These are phyloP conservation scores for Australoheros facetus DNA, from an alignment of 2,797 vertebrate genomes.

Conservation along the genomic window DNA sequence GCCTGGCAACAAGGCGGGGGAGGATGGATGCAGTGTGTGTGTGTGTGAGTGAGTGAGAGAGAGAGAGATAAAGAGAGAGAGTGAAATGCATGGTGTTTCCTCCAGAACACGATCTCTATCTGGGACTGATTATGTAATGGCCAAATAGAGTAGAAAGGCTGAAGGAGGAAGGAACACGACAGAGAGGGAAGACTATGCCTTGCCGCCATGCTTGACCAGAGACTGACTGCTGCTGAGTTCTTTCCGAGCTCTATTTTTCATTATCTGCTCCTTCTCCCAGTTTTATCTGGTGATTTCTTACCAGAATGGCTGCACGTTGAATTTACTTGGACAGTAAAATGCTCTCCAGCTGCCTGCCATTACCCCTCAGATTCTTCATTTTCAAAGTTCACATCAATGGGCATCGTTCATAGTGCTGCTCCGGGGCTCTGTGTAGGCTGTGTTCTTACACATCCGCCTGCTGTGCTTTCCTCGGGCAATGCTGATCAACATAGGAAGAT, in stretches of 20 bases:
- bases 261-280: slow-evolving; percentile 29
- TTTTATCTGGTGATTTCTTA: slow-evolving; percentile 28
- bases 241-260: slow-evolving; percentile 11
- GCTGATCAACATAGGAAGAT: background rate
- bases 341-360: slow-evolving; percentile 13
- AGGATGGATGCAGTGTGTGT: slow-evolving; percentile 42
- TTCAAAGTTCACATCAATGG: background rate
- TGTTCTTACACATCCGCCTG: background rate
- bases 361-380: background rate
- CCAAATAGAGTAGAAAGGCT: slow-evolving; percentile 51
- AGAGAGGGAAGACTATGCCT: slow-evolving; percentile 14
- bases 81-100: slow-evolving; percentile 54
- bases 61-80: background rate
- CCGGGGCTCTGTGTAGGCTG: no score
- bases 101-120: slow-evolving; percentile 58
- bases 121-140: slow-evolving; percentile 65
- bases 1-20: slow-evolving; percentile 39
- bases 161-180: slow-evolving; percentile 42
- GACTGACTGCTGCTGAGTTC: slow-evolving; percentile 5
- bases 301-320: slow-evolving; percentile 12
- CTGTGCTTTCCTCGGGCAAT: background rate
- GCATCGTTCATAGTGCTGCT: background rate
- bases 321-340: background rate
- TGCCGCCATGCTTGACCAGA: slow-evolving; percentile 19
- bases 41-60: slow-evolving; percentile 10